Base-by-base conservation (phyloP, 2,797 vertebrate genomes). In the Sebastes steindachneri region DNA sequence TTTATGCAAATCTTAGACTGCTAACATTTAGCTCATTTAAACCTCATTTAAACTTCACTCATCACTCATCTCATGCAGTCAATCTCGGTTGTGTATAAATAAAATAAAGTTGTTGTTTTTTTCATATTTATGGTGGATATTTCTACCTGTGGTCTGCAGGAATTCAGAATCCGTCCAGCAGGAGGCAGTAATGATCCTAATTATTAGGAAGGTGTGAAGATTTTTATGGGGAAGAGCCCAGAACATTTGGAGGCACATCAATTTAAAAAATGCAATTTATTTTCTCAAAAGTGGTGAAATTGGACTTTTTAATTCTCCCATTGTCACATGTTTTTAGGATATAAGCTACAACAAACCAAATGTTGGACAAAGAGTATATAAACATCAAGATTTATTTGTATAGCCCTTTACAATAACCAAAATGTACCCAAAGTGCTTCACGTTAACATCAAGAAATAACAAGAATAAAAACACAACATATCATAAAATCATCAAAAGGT, bases 131-230 rank as follows among this genome's bases (percentile, higher is more conserved):
- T 25, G 12, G 6, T 23, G 2, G 19, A 15, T 67, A 28, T 79
- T 68, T 82, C 55, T 37, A 55, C 28, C n/a, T 41, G 53, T 2
- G 4, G 35, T 37, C 35, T 37, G 65, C 66, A 77, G 60, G 65
- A 76, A 68, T 72, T 71, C 4, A n/a, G 48, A 66, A 41, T 69
- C 21, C 2, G 5, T 73, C 77, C 75, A 85, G 75, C 62, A 85
- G 83, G 83, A 83, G 83, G 83, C 74, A 77, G 57, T 65, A 4
- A 54, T 28, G 29, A 53, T 31, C 70, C 29, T 58, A 19, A 71
- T 48, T 29, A 60, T 45, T 41, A 41, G 15, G 23, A 29, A 28
- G 63, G 41, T 3, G 2, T 23, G 8, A 9, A 8, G 41, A 45
- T 29, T 4, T 29, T 59, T 26, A 7, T 6, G 8, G 17, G 3